Conservation (phyloP, 2,113 vertebrate species). For the Gasterosteus nipponicus region DNA sequence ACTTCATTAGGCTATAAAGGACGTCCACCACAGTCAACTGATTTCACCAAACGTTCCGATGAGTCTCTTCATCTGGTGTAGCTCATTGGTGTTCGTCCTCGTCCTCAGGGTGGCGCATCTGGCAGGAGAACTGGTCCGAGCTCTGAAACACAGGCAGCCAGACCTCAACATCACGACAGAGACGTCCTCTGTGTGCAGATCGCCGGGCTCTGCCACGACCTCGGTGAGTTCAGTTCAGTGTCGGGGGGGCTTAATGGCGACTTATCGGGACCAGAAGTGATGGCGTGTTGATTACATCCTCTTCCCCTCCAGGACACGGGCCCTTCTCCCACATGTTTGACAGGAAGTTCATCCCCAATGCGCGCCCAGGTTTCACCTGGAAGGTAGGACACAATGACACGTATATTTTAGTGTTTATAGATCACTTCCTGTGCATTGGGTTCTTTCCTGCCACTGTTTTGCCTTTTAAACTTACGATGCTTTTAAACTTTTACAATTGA, state of each 20-base stretch:
- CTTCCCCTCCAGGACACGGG: slow-evolving; percentile 88
- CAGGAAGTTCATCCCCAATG: slow-evolving; percentile 88
- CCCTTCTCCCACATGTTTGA: slow-evolving; percentile 99
- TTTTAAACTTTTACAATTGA: too few species aligned
- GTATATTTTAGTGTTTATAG: not conserved
- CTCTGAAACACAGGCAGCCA: slow-evolving; percentile 85
- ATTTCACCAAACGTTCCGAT: too few species aligned
- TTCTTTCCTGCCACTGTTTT: not conserved
- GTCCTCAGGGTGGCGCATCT: slow-evolving; percentile 84
- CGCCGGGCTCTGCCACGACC: slow-evolving; percentile 95
- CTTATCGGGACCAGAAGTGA: not conserved
- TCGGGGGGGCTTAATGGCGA: too few species aligned
- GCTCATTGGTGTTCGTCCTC: not conserved
- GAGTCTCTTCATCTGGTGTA: too few species aligned
- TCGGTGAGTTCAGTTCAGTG: slow-evolving; percentile 81
- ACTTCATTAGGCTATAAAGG: too few species aligned
- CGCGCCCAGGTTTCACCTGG: slow-evolving; percentile 82
- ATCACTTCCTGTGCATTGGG: not conserved
- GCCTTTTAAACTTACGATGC: too few species aligned
- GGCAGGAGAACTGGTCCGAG: slow-evolving; percentile 85
- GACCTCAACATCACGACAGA: slow-evolving; percentile 86
- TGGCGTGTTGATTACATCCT: not conserved
- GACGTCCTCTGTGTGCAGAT: slow-evolving; percentile 96
- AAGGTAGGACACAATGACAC: slow-evolving; percentile 81
- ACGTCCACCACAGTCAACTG: too few species aligned